Conservation (phyloP, 2,113 vertebrate genomes). For the Colossoma macropomum region DNA sequence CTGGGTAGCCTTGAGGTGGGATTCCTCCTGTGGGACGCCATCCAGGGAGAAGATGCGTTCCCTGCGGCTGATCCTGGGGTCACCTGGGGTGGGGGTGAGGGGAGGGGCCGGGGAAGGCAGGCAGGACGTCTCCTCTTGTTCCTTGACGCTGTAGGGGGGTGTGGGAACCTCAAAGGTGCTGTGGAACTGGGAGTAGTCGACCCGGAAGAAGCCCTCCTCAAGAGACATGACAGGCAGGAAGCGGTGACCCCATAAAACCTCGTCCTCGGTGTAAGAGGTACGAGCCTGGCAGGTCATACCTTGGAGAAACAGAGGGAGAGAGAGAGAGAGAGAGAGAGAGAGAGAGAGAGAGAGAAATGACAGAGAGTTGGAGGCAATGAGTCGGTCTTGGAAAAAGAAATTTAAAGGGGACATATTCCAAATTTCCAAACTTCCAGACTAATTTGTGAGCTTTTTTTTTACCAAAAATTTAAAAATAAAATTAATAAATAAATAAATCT, state of each 20-base stretch:
- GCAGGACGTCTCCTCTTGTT: slow-evolving; percentile 83
- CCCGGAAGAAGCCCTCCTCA: slow-evolving; percentile 90
- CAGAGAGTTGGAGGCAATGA: background rate
- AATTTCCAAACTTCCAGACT: too few relatives aligned
- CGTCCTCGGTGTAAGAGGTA: slow-evolving; percentile 90
- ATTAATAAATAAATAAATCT: too few relatives aligned
- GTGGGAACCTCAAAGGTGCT: slow-evolving; percentile 88
- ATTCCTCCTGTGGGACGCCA: slow-evolving; percentile 74
- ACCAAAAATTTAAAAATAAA: too few relatives aligned
- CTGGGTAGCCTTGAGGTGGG: slow-evolving; percentile 73
- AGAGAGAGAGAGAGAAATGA: slow-evolving; percentile 4
- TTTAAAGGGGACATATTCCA: too few relatives aligned
- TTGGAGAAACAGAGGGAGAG: slow-evolving; percentile 50
- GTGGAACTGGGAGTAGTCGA: slow-evolving; percentile 91
- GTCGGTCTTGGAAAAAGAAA: slow-evolving; percentile 1
- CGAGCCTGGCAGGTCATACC: slow-evolving; percentile 91
- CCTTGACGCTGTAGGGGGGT: slow-evolving; percentile 85
- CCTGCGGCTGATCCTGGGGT: slow-evolving; percentile 61
- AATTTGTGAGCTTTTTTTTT: too few relatives aligned
- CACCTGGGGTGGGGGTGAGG: slow-evolving; percentile 63
- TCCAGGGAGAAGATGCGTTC: slow-evolving; percentile 81
- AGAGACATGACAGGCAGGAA: slow-evolving; percentile 91
- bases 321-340: slow-evolving; percentile 6
- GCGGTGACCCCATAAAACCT: slow-evolving; percentile 89
- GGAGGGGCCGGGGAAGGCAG: slow-evolving; percentile 70